Conservation (phyloP, 2,797 vertebrate species). For the Phoxinus dragarum region DNA sequence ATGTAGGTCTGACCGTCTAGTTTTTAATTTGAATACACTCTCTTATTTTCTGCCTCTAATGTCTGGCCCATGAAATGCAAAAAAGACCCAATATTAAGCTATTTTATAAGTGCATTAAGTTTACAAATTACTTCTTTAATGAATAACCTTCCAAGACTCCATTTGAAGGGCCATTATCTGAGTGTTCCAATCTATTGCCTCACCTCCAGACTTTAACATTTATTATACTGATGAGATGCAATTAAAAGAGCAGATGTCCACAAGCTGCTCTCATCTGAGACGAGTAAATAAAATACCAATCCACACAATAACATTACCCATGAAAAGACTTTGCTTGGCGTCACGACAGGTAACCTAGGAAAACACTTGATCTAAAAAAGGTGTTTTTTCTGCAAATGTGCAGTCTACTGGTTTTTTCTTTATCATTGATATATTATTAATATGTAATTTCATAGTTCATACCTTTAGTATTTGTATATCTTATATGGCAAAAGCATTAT, state of each 20-base stretch:
- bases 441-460: background rate
- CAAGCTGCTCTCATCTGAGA: constrained; percentile 77
- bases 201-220: constrained; percentile 68
- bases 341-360: constrained; percentile 38
- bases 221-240: constrained; percentile 72
- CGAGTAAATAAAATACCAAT: constrained; percentile 70
- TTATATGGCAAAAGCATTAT: background rate
- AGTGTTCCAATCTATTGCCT: constrained; percentile 66
- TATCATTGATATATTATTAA: background rate
- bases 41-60: constrained; percentile 28
- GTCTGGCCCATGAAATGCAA: constrained; percentile 46
- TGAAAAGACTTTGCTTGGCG: constrained; percentile 19
- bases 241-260: constrained; percentile 83
- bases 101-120: constrained; percentile 63
- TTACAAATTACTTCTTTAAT: constrained; percentile 63
- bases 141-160: constrained; percentile 61
- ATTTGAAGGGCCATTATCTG: constrained; percentile 62
- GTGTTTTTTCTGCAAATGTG: background rate
- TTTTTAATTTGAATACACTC: background rate
- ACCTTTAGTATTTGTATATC: background rate
- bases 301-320: constrained; percentile 65
- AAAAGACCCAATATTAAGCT: constrained; percentile 38
- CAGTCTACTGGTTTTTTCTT: background rate
- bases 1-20: background rate
- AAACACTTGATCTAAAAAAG: background rate